phyloP scores from a whole-genome alignment of 2,888 invertebrate genomes.

The Acronicta leporina region DNA sequence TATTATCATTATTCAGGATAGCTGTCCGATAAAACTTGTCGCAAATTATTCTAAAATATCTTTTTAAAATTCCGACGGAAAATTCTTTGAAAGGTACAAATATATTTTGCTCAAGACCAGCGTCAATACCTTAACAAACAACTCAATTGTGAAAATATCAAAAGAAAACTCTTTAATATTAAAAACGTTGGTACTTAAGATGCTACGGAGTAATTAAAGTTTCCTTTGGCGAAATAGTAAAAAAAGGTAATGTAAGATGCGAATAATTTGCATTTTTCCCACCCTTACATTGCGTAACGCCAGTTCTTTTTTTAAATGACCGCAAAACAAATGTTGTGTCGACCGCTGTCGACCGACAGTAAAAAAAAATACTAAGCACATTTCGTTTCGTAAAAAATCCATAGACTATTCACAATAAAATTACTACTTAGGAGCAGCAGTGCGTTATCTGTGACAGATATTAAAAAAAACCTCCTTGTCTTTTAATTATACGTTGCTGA shows the following conservation, averaged over 20 bases:
- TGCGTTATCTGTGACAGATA: conserved; percentile 69
- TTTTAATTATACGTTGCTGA: conserved; percentile 69
- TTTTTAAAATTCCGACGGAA: too few relatives aligned
- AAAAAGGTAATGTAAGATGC: too few relatives aligned
- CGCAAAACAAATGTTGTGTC: conserved; percentile 36
- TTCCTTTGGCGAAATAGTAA: not conserved
- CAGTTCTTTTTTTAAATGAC: not conserved
- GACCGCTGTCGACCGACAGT: conserved; percentile 4
- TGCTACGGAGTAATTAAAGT: not conserved
- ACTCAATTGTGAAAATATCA: too few relatives aligned
- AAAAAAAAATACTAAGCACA: conserved; percentile 25
- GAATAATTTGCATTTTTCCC: not conserved
- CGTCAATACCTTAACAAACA: too few relatives aligned
- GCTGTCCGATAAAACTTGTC: too few relatives aligned
- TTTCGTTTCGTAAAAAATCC: conserved; percentile 51
- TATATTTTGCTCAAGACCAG: too few relatives aligned
- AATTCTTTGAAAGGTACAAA: too few relatives aligned
- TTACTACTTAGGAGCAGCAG: conserved; percentile 65
- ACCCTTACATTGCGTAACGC: not conserved
- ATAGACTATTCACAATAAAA: conserved; percentile 61
- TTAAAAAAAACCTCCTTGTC: conserved; percentile 69
- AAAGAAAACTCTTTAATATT: too few relatives aligned
- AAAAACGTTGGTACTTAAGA: too few relatives aligned
- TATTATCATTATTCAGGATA: not conserved
- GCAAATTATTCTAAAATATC: too few relatives aligned